Conservation (phyloP, 2,797 vertebrate species). For the Tamandua tetradactyla region DNA sequence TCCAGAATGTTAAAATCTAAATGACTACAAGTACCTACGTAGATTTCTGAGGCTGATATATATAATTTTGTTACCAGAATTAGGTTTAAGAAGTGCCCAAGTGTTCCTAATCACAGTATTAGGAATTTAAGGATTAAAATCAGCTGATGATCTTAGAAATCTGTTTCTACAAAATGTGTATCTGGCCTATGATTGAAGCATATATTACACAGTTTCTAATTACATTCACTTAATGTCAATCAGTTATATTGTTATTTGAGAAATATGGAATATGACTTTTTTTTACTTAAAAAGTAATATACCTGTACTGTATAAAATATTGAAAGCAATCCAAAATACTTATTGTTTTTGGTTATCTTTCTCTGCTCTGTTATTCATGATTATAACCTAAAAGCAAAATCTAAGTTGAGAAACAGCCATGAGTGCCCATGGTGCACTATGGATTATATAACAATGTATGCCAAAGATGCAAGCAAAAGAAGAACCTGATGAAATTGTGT, state of each 20-base stretch:
- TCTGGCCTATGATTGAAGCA: not conserved
- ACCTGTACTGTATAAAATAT: slow-evolving; percentile 33
- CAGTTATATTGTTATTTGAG: slow-evolving; percentile 35
- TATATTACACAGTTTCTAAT: slow-evolving; percentile 14
- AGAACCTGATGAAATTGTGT: slow-evolving; percentile 6
- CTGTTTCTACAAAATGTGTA: slow-evolving; percentile 16
- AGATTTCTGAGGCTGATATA: slow-evolving; percentile 22
- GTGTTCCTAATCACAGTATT: not conserved
- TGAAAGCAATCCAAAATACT: slow-evolving; percentile 36
- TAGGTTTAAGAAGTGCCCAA: slow-evolving; percentile 28
- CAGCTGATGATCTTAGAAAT: slow-evolving; percentile 28
- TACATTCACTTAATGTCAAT: not conserved
- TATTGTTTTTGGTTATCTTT: slow-evolving; percentile 35
- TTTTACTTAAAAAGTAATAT: slow-evolving; percentile 10
- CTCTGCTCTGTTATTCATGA: slow-evolving; percentile 38
- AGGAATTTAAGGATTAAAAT: slow-evolving; percentile 20
- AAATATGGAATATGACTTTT: slow-evolving; percentile 27
- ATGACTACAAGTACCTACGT: not conserved
- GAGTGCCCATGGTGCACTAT: not conserved
- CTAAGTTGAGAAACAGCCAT: slow-evolving; percentile 50
- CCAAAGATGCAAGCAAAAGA: slow-evolving; percentile 27
- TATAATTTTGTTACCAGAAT: slow-evolving; percentile 41
- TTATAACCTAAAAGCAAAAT: slow-evolving; percentile 51
- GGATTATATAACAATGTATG: not conserved
- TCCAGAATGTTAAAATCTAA: slow-evolving; percentile 25